Base-by-base conservation (phyloP, 2,797 vertebrate species). In the Catamblyrhynchus diadema region DNA sequence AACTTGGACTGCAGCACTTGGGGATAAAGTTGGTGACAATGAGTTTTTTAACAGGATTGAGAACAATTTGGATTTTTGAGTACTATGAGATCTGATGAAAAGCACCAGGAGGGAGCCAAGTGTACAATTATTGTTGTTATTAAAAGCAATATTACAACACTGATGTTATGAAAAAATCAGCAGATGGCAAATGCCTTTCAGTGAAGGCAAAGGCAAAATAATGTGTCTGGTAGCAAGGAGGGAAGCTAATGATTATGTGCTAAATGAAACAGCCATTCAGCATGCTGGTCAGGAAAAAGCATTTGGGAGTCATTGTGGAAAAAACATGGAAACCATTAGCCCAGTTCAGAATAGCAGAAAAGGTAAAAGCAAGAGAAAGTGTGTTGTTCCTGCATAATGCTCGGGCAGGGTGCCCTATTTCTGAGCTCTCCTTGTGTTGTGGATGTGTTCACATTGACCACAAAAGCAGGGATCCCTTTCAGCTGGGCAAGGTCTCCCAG, bases 281-380 rank as follows among this genome's bases (percentile, higher is more conserved):
- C 65, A 27, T 50, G 48, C 53, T 74, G 88, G 56, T 94, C 91
- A 86, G 95, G 93, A 95, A 97, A 95, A 97, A 97, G 90, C 95
- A 95, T 96, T 96, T 96, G 82, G 66, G 90, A 95, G 62, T 93
- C 93, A 72, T 88, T 87, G 84, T 93, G 95, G 93, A 90, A 95
- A 89, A 94, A 96, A 74, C 90, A 95, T 96, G 96, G 95, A 97
- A 97, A 92, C 66, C 74, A 95, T 97, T 96, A 97, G 17, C 48
- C 74, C 1, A 0, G 45, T 64, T 81, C 51, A 86, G 79, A 91
- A 60, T 3, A 86, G 54, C 60, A 64, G 50, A 35, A 90, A 83
- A 91, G 59, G 77, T 77, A 92, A 90, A 94, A 79, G 60, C 30
- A 33, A 83, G 50, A 48, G 45, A 61, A 32, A 4, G 45, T 42